Conservation (phyloP, 1,140 invertebrate species). For the Ephestia elutella region DNA sequence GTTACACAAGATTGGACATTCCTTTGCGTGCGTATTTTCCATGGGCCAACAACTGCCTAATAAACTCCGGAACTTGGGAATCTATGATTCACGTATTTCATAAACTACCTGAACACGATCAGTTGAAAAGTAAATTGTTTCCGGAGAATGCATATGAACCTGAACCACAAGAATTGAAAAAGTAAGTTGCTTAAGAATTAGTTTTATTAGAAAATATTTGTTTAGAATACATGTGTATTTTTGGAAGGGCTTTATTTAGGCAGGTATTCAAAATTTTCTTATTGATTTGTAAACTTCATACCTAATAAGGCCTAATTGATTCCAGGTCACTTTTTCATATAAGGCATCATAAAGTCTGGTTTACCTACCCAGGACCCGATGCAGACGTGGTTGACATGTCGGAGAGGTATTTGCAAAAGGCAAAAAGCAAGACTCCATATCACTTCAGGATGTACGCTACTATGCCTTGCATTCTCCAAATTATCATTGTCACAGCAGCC, state of each 20-base stretch:
- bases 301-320: slow-evolving; percentile 2
- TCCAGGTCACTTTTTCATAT: slow-evolving; percentile 77
- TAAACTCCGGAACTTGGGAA: slow-evolving; percentile 78
- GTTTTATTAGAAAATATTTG: background rate
- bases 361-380: slow-evolving; percentile 87
- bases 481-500: slow-evolving; percentile 75
- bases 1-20: slow-evolving; percentile 74
- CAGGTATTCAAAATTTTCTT: no score
- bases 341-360: slow-evolving; percentile 78
- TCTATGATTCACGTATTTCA: slow-evolving; percentile 63
- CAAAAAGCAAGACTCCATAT: slow-evolving; percentile 81
- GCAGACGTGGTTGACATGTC: slow-evolving; percentile 84
- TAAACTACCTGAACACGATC: slow-evolving; percentile 76
- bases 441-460: slow-evolving; percentile 78
- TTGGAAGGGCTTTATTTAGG: no score
- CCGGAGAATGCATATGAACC: slow-evolving; percentile 17
- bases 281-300: no score
- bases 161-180: slow-evolving; percentile 24
- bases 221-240: background rate
- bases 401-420: slow-evolving; percentile 82
- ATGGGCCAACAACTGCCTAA: slow-evolving; percentile 74
- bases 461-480: slow-evolving; percentile 61
- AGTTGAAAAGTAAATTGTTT: slow-evolving; percentile 72
- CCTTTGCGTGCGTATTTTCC: slow-evolving; percentile 39
- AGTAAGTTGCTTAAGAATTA: slow-evolving; percentile 16